Conservation (phyloP, 1,140 invertebrate species). For the Lepidurus packardi region DNA sequence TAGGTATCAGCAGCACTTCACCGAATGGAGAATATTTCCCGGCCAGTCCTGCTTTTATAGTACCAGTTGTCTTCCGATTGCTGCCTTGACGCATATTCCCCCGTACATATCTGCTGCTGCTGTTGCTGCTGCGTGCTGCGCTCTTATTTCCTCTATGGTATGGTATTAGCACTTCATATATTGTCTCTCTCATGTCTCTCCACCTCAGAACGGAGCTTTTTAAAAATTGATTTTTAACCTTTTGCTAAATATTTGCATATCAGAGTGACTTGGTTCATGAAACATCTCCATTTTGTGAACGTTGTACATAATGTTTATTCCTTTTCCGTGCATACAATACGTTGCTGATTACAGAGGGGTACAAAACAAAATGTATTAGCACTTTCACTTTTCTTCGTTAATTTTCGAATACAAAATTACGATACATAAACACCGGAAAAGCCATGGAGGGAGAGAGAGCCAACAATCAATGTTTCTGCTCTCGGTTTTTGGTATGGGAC, state of each 20-base stretch:
- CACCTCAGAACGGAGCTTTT: neutral
- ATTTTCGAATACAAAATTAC: no score
- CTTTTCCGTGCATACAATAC: neutral
- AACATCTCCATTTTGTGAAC: neutral
- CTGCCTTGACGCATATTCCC: neutral
- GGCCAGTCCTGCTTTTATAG: slow-evolving; percentile 4
- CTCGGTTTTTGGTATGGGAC: neutral
- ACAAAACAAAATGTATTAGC: no score
- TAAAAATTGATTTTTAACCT: neutral
- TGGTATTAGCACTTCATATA: neutral
- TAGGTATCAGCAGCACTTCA: neutral
- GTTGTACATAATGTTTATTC: no score
- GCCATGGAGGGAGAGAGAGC: no score
- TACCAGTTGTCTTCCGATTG: neutral
- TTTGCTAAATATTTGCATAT: neutral
- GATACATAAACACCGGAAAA: no score
- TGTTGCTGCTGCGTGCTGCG: neutral
- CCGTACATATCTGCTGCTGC: neutral
- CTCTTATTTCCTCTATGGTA: neutral
- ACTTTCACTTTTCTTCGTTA: no score
- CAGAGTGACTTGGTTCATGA: neutral
- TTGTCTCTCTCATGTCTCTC: neutral
- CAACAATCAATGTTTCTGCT: neutral
- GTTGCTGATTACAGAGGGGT: neutral
- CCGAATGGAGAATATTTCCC: slow-evolving; percentile 10